Evolutionary conservation across 2,113 vertebrate genomes (phyloP).

Genomic region (Peucedramus taeniatus): DNA sequence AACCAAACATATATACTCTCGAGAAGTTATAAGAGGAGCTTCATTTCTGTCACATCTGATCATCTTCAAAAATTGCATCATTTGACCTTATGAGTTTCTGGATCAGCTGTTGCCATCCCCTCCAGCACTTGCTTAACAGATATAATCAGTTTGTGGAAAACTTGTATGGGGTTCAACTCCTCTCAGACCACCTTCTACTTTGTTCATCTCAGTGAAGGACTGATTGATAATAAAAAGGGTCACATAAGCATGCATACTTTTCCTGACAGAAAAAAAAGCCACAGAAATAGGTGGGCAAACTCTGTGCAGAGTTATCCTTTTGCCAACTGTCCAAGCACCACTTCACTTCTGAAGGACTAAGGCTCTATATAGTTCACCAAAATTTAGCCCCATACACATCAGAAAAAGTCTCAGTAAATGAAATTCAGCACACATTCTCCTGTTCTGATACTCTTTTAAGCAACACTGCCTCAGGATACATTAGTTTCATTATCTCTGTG

Average conservation of each 20-base stretch:
- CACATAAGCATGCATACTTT: background rate
- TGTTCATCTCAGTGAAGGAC: background rate
- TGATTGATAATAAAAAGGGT: background rate
- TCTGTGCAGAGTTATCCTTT: background rate
- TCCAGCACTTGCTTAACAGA: background rate
- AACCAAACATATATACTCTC: background rate
- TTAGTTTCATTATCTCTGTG: conserved; percentile 64
- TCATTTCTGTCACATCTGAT: background rate
- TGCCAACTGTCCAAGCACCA: background rate
- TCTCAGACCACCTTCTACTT: background rate
- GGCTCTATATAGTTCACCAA: background rate
- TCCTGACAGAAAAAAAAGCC: background rate
- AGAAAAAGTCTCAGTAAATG: background rate
- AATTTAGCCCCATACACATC: background rate
- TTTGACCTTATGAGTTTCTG: background rate
- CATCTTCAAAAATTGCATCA: background rate
- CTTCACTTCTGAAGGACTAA: background rate
- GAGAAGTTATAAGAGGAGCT: background rate
- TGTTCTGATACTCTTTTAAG: conserved; percentile 44
- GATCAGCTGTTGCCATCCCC: background rate
- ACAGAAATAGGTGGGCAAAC: background rate
- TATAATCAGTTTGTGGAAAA: background rate
- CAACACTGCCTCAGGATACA: conserved; percentile 49
- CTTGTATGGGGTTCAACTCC: background rate
- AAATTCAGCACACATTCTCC: conserved; percentile 30